Percentiles rank a stretch among this genome's conserved stretches.
These are phyloP conservation scores for Diplodus sargus DNA, from an alignment of 2,797 vertebrate species.

Conservation along the genomic window DNA sequence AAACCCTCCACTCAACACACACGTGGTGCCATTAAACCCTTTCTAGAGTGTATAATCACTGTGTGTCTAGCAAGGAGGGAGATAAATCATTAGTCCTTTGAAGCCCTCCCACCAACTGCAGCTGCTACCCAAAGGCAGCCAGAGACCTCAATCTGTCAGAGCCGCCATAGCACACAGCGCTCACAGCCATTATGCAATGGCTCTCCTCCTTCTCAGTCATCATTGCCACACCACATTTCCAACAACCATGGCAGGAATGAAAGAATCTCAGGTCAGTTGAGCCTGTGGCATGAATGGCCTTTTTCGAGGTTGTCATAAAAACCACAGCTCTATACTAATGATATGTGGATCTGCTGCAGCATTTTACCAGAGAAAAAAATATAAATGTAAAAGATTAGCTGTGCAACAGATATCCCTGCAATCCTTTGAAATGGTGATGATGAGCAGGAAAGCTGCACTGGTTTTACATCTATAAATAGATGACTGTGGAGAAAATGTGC, in stretches of 20 bases:
- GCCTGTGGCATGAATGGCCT: slow-evolving; percentile 26
- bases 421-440: slow-evolving; percentile 1
- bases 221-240: slow-evolving; percentile 46
- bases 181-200: slow-evolving; percentile 56
- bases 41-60: slow-evolving; percentile 31
- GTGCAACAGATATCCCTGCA: slow-evolving; percentile 19
- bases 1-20: slow-evolving; percentile 43
- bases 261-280: neutral
- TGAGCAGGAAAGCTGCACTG: neutral
- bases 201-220: slow-evolving; percentile 51
- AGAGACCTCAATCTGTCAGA: slow-evolving; percentile 86
- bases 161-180: slow-evolving; percentile 50
- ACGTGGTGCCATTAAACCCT: slow-evolving; percentile 47
- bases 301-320: slow-evolving; percentile 22
- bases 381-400: slow-evolving; percentile 20
- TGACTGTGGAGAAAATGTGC: neutral
- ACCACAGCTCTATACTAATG: slow-evolving; percentile 10
- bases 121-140: slow-evolving; percentile 78
- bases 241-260: slow-evolving; percentile 29
- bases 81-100: slow-evolving; percentile 77
- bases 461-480: slow-evolving; percentile 43
- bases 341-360: neutral
- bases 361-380: neutral
- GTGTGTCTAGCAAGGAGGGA: slow-evolving; percentile 36
- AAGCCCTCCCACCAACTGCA: slow-evolving; percentile 79